A percentile compares a stretch with the other conserved stretches of the same genome.
phyloP scores from a whole-genome alignment of 2,113 vertebrate genomes.

The Trogon melanurus region DNA sequence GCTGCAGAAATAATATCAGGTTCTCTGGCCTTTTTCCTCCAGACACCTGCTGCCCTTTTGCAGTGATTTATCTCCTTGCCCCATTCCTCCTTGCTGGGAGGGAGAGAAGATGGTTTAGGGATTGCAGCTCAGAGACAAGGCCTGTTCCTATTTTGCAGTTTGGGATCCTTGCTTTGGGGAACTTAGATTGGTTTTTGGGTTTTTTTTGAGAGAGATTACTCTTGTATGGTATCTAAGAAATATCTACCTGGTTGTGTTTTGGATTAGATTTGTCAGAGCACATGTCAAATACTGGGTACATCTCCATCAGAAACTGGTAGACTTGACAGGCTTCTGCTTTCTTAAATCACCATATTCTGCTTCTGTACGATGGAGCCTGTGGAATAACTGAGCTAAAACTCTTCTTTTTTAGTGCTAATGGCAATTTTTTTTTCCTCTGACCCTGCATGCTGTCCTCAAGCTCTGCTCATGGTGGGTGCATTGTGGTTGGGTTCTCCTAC shows the following conservation, averaged over 20 bases:
- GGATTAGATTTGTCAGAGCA: not conserved
- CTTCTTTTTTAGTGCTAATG: not conserved
- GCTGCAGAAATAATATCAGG: constrained; percentile 44
- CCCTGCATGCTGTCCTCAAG: rapidly evolving
- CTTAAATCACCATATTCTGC: not conserved
- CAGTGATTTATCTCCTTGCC: not conserved
- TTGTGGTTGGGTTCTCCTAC: not conserved
- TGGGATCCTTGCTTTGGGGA: not conserved
- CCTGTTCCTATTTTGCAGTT: not conserved
- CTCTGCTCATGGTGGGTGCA: rapidly evolving
- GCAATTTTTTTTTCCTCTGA: not conserved
- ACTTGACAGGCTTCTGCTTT: not conserved
- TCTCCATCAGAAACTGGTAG: not conserved
- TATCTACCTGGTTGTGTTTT: not conserved
- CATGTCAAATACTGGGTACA: not conserved
- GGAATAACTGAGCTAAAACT: not conserved
- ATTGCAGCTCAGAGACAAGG: not conserved
- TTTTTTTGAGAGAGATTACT: not conserved
- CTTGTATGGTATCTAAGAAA: not conserved
- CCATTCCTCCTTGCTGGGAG: not conserved
- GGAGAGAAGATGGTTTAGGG: not conserved
- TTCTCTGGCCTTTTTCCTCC: not conserved
- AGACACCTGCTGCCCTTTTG: constrained; percentile 27
- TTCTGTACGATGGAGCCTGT: not conserved
- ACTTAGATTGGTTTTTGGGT: too few species aligned